Percentiles rank a stretch among this genome's conserved stretches.
phyloP scores from a whole-genome alignment of 2,797 vertebrate species.

The Brotula barbata region DNA sequence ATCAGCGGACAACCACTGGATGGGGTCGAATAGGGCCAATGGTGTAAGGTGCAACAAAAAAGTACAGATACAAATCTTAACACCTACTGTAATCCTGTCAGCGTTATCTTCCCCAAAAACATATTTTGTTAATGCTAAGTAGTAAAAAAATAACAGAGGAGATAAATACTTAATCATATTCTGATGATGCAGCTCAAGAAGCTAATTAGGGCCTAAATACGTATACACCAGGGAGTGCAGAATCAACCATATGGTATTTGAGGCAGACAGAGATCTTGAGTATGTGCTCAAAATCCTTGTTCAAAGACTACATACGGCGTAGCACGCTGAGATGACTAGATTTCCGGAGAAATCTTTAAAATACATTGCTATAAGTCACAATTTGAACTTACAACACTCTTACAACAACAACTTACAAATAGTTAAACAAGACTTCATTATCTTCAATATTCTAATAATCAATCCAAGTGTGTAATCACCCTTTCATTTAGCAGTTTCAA shows the following conservation, averaged over 20 bases:
- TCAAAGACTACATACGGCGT: conserved; percentile 21
- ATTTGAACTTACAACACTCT: no score
- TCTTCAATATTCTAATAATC: no score
- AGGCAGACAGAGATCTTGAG: conserved; percentile 25
- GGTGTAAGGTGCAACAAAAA: no score
- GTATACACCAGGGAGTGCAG: conserved; percentile 26
- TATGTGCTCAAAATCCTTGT: conserved; percentile 35
- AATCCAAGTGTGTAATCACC: no score
- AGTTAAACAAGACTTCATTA: no score
- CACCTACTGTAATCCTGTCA: no score
- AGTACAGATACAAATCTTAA: no score
- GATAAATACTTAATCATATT: conserved; percentile 38
- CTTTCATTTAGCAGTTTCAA: no score
- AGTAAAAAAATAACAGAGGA: conserved; percentile 3
- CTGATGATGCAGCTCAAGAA: conserved; percentile 44
- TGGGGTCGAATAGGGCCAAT: no score
- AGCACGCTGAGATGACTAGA: neutral
- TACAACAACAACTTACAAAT: no score
- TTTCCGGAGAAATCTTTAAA: conserved; percentile 8
- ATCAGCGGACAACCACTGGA: no score
- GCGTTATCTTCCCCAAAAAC: neutral
- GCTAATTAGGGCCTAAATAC: conserved; percentile 25
- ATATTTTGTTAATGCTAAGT: conserved; percentile 12
- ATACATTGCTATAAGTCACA: no score
- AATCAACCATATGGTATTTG: conserved; percentile 19